phyloP scores from a whole-genome alignment of 2,113 vertebrate species.

The Raphicerus campestris region DNA sequence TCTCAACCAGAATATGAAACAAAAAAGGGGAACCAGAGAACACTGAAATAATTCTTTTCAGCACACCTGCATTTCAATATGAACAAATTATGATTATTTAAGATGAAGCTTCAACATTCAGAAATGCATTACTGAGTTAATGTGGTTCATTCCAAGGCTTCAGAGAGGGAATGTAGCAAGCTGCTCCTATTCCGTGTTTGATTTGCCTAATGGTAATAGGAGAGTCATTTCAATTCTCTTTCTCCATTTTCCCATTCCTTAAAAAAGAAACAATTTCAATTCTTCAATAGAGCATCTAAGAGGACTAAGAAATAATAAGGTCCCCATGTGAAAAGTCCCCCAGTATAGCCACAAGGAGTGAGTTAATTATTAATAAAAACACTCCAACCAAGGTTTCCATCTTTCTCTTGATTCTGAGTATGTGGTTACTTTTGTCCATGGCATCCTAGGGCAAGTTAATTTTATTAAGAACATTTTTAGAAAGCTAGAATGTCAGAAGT shows the following conservation, averaged over 20 bases:
- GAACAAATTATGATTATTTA: background rate
- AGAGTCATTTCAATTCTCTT: background rate
- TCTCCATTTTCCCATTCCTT: background rate
- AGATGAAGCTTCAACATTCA: background rate
- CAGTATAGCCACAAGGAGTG: background rate
- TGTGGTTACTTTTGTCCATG: slow-evolving; percentile 8
- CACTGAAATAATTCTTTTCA: background rate
- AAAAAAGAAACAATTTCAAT: background rate
- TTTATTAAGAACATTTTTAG: slow-evolving; percentile 63
- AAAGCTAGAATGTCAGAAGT: slow-evolving; percentile 24
- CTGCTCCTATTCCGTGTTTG: background rate
- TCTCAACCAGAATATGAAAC: background rate
- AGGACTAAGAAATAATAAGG: background rate
- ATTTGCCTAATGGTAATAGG: background rate
- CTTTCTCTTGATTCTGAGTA: background rate
- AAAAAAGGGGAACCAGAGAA: background rate
- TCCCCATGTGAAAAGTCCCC: background rate
- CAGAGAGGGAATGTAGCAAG: too few relatives aligned
- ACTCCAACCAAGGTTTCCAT: background rate
- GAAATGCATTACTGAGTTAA: background rate
- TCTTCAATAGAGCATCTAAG: background rate
- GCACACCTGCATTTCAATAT: background rate
- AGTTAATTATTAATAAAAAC: background rate
- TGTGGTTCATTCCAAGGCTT: background rate
- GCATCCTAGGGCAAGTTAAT: slow-evolving; percentile 32